Conservation (phyloP, 1,140 invertebrate genomes). For the Pseudobourletiella spinata region DNA sequence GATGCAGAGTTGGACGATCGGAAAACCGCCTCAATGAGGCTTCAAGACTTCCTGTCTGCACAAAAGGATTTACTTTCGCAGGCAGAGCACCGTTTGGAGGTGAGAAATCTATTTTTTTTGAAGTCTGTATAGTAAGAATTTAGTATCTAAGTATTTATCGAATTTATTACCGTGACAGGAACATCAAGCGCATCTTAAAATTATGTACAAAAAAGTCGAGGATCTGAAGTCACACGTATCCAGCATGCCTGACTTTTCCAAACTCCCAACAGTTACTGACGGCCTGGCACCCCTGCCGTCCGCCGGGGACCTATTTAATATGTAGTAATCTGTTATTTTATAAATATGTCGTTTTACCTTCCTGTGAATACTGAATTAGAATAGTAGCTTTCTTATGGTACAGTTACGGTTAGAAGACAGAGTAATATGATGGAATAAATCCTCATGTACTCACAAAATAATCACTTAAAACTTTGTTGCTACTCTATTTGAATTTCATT, state of each 20-base stretch:
- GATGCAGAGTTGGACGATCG: slow-evolving; percentile 79
- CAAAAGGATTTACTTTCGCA: slow-evolving; percentile 75
- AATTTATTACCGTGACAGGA: slow-evolving; percentile 70
- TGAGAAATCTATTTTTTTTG: no score
- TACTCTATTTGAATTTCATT: no score
- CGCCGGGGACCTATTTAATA: slow-evolving; percentile 79
- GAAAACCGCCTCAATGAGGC: slow-evolving; percentile 69
- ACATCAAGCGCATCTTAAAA: slow-evolving; percentile 46
- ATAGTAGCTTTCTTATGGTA: no score
- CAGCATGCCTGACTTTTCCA: slow-evolving; percentile 82
- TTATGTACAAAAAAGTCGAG: slow-evolving; percentile 39
- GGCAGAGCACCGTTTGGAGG: slow-evolving; percentile 75
- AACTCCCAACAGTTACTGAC: slow-evolving; percentile 79
- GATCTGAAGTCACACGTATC: slow-evolving; percentile 86
- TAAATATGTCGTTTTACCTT: no score
- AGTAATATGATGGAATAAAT: no score
- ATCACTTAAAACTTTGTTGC: no score
- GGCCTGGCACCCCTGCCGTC: slow-evolving; percentile 84
- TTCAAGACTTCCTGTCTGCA: slow-evolving; percentile 72
- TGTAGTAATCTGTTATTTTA: no score
- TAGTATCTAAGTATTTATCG: no score
- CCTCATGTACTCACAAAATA: no score
- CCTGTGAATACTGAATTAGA: no score
- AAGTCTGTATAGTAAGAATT: no score
- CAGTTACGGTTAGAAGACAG: no score